Conservation (phyloP, 2,797 vertebrate genomes). For the Myotis planiceps region DNA sequence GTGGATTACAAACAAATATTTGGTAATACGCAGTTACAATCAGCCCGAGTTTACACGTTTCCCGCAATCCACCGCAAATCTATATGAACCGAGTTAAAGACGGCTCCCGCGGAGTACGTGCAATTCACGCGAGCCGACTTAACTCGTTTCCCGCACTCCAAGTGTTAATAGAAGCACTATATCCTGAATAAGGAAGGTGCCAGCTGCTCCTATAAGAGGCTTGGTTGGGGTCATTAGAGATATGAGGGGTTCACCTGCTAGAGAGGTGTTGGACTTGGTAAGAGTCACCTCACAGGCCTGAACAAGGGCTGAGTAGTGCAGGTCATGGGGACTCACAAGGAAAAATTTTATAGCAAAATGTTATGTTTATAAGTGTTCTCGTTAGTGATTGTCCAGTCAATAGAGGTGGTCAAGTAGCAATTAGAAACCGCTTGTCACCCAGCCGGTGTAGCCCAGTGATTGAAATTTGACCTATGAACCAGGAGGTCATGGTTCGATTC, state of each 20-base stretch:
- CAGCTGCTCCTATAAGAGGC: neutral
- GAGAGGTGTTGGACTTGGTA: no score
- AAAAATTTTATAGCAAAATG: neutral
- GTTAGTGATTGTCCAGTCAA: accelerated
- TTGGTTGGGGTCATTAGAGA: neutral
- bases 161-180: neutral
- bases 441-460: no score
- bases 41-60: no score
- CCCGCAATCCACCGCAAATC: no score
- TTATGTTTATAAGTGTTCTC: neutral
- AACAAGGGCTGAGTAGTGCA: neutral
- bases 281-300: neutral
- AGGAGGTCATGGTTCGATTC: no score
- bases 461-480: no score
- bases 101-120: no score
- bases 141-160: no score
- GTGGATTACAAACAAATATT: no score
- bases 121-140: no score
- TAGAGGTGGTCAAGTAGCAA: accelerated
- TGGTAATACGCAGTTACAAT: no score
- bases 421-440: neutral
- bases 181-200: neutral
- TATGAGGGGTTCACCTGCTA: neutral
- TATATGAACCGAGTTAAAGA: no score
- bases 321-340: neutral